A percentile compares a stretch with the other conserved stretches of the same genome.
phyloP scores from a whole-genome alignment of 2,113 vertebrate species.

The Dasyprocta punctata region DNA sequence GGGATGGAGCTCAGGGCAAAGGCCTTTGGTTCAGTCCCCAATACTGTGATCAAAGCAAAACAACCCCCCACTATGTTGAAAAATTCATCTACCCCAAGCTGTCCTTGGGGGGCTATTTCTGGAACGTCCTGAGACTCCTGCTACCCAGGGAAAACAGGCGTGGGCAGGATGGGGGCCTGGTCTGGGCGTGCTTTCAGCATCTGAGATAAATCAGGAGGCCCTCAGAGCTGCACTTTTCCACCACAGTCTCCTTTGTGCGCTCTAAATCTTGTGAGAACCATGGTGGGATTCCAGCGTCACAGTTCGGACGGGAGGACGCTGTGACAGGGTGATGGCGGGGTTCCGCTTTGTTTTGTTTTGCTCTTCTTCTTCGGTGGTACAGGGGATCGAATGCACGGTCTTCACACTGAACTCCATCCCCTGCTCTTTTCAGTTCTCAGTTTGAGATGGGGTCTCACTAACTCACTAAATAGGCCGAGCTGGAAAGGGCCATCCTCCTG shows the following conservation, averaged over 20 bases:
- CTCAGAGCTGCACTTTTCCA: background rate
- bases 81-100: background rate
- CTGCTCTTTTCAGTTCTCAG: background rate
- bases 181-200: background rate
- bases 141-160: background rate
- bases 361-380: background rate
- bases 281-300: accelerated
- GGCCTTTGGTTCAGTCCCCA: background rate
- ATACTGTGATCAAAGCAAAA: background rate
- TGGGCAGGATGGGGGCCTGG: background rate
- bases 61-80: background rate
- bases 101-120: background rate
- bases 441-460: background rate
- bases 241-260: background rate
- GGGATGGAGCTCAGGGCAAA: background rate
- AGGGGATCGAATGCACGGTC: background rate
- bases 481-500: background rate
- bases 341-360: background rate
- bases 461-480: background rate
- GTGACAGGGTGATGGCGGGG: background rate
- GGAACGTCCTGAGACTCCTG: accelerated
- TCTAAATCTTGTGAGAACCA: background rate
- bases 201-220: background rate
- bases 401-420: background rate
- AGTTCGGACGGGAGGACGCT: background rate